Percentiles rank a stretch among this genome's conserved stretches.
Evolutionary conservation across 2,113 vertebrate genomes (phyloP).

Genomic region (Oxyruncus cristatus): DNA sequence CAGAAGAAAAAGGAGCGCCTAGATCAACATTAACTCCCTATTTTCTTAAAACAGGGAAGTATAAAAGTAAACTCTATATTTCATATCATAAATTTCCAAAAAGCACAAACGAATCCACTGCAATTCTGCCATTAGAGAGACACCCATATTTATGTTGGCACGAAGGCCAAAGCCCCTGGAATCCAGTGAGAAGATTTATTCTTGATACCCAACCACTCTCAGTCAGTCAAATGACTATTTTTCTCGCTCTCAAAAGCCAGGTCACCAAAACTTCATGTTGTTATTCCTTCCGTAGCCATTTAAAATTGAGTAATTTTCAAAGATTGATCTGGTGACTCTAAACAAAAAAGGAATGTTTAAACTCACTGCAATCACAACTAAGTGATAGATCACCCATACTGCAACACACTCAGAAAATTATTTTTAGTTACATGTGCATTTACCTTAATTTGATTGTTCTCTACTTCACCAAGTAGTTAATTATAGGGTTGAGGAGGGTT

Average conservation of each 20-base stretch:
- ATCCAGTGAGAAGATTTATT: neutral
- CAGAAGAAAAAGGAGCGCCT: neutral
- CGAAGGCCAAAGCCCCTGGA: neutral
- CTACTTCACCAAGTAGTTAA: neutral
- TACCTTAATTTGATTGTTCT: neutral
- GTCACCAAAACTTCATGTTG: neutral
- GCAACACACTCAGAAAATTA: neutral
- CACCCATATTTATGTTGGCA: slow-evolving; percentile 56
- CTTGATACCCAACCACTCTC: neutral
- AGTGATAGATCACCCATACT: neutral
- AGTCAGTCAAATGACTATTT: neutral
- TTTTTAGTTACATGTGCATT: neutral
- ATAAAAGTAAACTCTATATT: neutral
- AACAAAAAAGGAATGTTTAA: neutral
- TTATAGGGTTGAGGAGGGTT: neutral
- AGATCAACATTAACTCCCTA: neutral
- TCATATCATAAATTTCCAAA: neutral
- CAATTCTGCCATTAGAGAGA: slow-evolving; percentile 30
- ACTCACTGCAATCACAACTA: neutral
- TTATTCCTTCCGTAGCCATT: neutral
- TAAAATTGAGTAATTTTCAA: neutral
- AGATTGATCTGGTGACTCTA: neutral
- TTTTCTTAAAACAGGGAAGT: slow-evolving; percentile 27
- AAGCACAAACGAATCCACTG: neutral
- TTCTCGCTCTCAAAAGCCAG: neutral